phyloP scores from a whole-genome alignment of 1,140 invertebrate species.

The Cyclina sinensis region DNA sequence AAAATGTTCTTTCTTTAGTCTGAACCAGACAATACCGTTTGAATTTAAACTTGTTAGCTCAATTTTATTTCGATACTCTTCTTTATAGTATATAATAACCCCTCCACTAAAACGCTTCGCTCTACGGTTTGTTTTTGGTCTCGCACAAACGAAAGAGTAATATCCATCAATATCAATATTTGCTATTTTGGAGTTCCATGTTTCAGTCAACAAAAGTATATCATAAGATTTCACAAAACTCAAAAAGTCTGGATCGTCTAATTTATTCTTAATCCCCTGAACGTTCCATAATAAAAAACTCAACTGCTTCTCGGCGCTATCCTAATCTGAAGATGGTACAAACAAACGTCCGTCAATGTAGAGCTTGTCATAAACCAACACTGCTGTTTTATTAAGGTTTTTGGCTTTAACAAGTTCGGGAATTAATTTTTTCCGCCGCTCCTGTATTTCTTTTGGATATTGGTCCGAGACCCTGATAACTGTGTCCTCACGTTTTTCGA shows the following conservation, averaged over 20 bases:
- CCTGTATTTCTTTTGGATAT: conserved; percentile 25
- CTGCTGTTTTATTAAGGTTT: background rate
- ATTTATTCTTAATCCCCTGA: conserved; percentile 29
- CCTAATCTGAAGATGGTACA: background rate
- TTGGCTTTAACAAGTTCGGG: background rate
- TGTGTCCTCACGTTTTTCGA: background rate
- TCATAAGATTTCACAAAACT: conserved; percentile 31
- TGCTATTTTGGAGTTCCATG: conserved; percentile 49
- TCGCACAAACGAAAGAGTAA: background rate
- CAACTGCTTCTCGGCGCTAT: conserved; percentile 4
- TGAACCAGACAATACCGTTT: background rate
- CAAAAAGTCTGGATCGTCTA: conserved; percentile 43
- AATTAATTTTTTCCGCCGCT: conserved; percentile 8
- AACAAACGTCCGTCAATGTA: conserved; percentile 32
- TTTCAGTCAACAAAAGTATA: conserved; percentile 46
- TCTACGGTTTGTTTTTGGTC: too few relatives aligned
- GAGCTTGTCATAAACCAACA: conserved; percentile 25
- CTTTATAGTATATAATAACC: background rate
- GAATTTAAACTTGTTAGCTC: background rate
- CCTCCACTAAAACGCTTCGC: too few relatives aligned
- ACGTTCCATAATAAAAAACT: conserved; percentile 42
- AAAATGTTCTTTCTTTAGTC: background rate
- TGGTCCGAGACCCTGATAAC: conserved; percentile 7
- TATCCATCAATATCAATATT: conserved; percentile 18
- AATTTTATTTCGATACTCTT: background rate